Percentiles rank a stretch among this genome's conserved stretches.
Conservation (phyloP, 2,888 invertebrate species). For the Nomada ruficornis region DNA sequence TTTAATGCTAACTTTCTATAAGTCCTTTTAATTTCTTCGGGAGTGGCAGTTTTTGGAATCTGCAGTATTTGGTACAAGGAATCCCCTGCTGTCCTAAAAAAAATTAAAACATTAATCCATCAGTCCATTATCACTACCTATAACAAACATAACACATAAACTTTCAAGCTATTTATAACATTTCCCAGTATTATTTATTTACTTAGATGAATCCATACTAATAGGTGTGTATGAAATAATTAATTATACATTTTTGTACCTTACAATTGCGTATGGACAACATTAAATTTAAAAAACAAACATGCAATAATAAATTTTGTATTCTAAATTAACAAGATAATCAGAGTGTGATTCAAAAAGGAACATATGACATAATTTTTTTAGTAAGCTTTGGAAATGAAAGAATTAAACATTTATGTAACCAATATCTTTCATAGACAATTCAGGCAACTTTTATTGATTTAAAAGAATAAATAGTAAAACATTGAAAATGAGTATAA, state of each 20-base stretch:
- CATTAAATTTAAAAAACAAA: not conserved
- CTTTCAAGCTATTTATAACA: no score
- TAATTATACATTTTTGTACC: not conserved
- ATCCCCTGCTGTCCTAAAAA: constrained; percentile 93
- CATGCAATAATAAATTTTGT: not conserved
- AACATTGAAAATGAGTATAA: not conserved
- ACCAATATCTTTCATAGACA: not conserved
- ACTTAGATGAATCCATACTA: not conserved
- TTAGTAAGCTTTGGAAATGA: not conserved
- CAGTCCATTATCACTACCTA: not conserved
- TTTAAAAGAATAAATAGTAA: no score
- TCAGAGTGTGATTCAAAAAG: no score
- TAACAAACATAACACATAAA: not conserved
- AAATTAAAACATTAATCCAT: constrained; percentile 28
- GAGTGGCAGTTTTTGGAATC: constrained; percentile 95
- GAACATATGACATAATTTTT: not conserved
- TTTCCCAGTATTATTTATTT: no score
- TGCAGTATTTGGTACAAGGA: constrained; percentile 95
- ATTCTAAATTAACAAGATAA: not conserved
- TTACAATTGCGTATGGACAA: not conserved
- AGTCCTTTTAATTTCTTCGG: constrained; percentile 98
- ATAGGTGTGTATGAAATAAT: no score
- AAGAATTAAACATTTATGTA: not conserved
- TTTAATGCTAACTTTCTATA: constrained; percentile 97
- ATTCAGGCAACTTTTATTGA: no score